Base-by-base conservation (phyloP, 1,140 invertebrate species). In the Calliphora vicina region DNA sequence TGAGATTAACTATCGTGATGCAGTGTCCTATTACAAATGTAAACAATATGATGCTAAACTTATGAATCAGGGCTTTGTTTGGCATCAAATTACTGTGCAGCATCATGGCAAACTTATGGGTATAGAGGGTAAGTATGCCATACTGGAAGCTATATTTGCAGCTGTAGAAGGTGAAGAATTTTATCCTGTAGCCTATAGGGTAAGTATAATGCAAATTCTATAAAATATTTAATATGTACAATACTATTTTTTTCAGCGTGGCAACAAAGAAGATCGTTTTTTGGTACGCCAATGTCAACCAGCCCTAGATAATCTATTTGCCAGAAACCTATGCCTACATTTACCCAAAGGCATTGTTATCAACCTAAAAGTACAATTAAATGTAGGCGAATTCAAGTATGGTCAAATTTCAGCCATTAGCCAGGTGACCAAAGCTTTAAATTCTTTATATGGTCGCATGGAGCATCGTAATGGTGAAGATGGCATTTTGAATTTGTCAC, bases 11-110 rank as follows among this genome's bases (percentile, higher is more conserved):
- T 84, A 84, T 61, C 29, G 26, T 17, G 82, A 82, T 20, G 26
- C 83, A 0, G 17, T 45, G 45, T 61, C 80, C 6, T 84, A 84
- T 27, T 67, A 71, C 9, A 82, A 80, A 27, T 84, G 83, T 25
- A 78, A 20, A 20, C 15, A 20, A 0, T 84, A 84, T 50, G 83
- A 84, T 45, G 12, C 27, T 2, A 82, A 82, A 71, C 10, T 80
- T 9, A 82, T 84, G 72, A 74, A 23, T 17, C 81, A 82, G 50
- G 83, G 83, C 1, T 82, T 78, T 82, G 35, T 82, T 86, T 91
- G 84, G 84, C 82, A 84, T 81, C 80, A 83, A 81, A 83, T 84
- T 42, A 29, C 82, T 5, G 78, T 84, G 5, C 67, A 83, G 13
- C 84, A 84, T 67, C 20, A 82, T 29, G 78, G 78, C 2, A 84